Percentiles rank a stretch among this genome's conserved stretches.
Evolutionary conservation across 2,113 vertebrate genomes (phyloP).

Genomic region (Tychaedon coryphoeus): DNA sequence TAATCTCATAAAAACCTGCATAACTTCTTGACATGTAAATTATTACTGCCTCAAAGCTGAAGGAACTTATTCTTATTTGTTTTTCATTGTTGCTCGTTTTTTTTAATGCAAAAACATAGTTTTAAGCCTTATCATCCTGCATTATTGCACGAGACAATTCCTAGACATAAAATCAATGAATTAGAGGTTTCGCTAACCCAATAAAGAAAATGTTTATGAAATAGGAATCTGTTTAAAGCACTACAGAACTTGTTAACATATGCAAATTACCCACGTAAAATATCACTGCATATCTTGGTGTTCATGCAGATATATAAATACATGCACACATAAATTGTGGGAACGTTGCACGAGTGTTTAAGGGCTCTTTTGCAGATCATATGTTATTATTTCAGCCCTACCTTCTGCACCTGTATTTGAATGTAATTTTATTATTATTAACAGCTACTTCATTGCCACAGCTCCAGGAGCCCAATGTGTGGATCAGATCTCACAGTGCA

Average conservation of each 20-base stretch:
- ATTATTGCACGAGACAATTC: neutral
- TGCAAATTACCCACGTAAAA: neutral
- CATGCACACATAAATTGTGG: neutral
- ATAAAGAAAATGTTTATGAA: neutral
- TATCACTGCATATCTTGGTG: neutral
- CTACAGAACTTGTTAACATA: neutral
- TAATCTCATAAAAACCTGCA: constrained; percentile 62
- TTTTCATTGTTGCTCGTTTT: neutral
- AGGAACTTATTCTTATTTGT: neutral
- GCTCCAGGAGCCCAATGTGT: neutral
- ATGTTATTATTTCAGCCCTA: neutral
- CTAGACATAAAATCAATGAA: neutral
- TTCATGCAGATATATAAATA: neutral
- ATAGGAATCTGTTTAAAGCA: neutral
- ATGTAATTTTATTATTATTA: neutral
- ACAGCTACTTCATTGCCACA: neutral
- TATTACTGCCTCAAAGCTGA: constrained; percentile 55
- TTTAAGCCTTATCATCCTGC: neutral
- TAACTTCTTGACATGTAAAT: constrained; percentile 72
- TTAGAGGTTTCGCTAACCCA: neutral
- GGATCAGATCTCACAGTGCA: neutral
- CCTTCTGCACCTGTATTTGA: neutral
- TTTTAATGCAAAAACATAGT: neutral
- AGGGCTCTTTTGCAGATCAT: neutral
- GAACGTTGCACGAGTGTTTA: neutral